These are phyloP conservation scores for Pseudotriccus pelzelni DNA, from an alignment of 2,797 vertebrate species.

Conservation along the genomic window DNA sequence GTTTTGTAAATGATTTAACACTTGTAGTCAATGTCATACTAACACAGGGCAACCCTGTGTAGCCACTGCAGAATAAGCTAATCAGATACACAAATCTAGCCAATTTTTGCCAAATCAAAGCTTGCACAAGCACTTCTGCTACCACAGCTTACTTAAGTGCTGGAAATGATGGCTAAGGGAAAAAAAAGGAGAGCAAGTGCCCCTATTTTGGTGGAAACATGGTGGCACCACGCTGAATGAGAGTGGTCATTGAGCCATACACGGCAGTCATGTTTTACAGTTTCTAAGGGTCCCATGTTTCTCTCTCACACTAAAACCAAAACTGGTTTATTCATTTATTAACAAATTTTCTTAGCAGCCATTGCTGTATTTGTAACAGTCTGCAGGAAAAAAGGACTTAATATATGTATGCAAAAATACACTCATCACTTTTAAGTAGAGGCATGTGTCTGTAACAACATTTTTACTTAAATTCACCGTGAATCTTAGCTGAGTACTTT, in stretches of 20 bases:
- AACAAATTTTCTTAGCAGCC: not conserved
- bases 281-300: not conserved
- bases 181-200: not conserved
- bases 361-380: not conserved
- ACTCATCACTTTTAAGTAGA: not conserved
- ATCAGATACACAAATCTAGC: not conserved
- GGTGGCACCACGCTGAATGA: not conserved
- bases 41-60: not conserved
- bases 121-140: not conserved
- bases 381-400: not conserved
- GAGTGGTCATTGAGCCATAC: not conserved
- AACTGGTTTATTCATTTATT: not conserved
- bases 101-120: not conserved
- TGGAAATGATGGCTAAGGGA: not conserved
- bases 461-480: not conserved
- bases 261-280: too few relatives aligned
- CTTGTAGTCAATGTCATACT: not conserved
- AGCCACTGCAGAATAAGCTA: not conserved
- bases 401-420: not conserved
- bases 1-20: not conserved
- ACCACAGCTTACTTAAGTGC: not conserved
- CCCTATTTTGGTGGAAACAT: not conserved
- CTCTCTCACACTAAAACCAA: accelerated
- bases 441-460: not conserved
- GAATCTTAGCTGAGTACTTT: not conserved